Evolutionary conservation across 2,888 invertebrate genomes (phyloP).

Genomic region (Dendrolimus houi): DNA sequence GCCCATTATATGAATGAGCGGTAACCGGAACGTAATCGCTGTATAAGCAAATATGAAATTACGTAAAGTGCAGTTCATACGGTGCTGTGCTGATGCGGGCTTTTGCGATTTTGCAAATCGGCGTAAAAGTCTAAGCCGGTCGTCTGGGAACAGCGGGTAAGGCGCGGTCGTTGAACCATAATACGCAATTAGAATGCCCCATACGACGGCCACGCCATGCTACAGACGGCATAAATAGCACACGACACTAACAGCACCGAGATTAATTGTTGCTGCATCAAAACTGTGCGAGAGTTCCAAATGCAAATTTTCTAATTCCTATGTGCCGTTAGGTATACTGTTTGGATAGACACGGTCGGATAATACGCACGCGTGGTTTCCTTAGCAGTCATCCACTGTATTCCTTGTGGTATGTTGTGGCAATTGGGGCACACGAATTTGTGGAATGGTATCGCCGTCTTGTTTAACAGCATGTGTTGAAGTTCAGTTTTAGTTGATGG

Average conservation of each 20-base stretch:
- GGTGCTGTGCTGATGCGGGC: slow-evolving; percentile 17
- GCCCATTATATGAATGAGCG: slow-evolving; percentile 3
- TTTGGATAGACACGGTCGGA: slow-evolving; percentile 3
- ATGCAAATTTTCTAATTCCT: neutral
- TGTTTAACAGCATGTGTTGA: slow-evolving; percentile 83
- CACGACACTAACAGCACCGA: slow-evolving; percentile 46
- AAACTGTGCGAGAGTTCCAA: slow-evolving; percentile 16
- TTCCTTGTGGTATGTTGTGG: slow-evolving; percentile 90
- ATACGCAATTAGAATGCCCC: slow-evolving; percentile 74
- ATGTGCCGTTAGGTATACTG: neutral
- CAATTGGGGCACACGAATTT: slow-evolving; percentile 92
- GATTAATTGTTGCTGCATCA: slow-evolving; percentile 57
- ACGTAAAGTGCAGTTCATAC: slow-evolving; percentile 12
- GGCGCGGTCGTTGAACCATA: slow-evolving; percentile 65
- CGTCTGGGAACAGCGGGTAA: slow-evolving; percentile 43
- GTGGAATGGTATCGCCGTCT: slow-evolving; percentile 93
- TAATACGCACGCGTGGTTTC: slow-evolving; percentile 77
- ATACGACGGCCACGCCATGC: slow-evolving; percentile 53
- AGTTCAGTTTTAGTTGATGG: slow-evolving; percentile 85
- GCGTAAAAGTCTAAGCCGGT: slow-evolving; percentile 41
- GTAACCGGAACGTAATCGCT: slow-evolving; percentile 1
- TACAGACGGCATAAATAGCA: slow-evolving; percentile 65
- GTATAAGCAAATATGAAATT: slow-evolving; percentile 8
- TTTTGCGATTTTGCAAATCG: slow-evolving; percentile 55
- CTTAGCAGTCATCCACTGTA: slow-evolving; percentile 87